phyloP scores from a whole-genome alignment of 2,888 invertebrate genomes.

The Thecocarcelia acutangulata region DNA sequence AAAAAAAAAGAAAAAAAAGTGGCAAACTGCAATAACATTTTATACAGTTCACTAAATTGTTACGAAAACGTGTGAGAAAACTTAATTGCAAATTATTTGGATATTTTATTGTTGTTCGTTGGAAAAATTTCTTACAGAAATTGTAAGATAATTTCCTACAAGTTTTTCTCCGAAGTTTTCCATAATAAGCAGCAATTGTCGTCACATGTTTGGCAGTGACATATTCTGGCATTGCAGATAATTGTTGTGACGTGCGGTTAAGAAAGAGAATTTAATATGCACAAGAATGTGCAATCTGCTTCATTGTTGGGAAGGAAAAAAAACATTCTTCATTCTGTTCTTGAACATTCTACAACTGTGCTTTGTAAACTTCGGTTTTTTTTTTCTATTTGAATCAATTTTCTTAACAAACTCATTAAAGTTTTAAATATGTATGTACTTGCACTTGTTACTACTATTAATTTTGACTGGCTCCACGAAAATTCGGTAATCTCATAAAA shows the following conservation, averaged over 20 bases:
- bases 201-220: slow-evolving; percentile 25
- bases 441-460: no score
- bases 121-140: slow-evolving; percentile 11
- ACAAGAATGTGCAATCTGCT: neutral
- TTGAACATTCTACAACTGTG: no score
- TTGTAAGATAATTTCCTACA: neutral
- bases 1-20: slow-evolving; percentile 49
- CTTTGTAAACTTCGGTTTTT: no score
- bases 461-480: no score
- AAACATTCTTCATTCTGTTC: neutral
- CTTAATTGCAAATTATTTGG: slow-evolving; percentile 44
- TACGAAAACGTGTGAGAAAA: slow-evolving; percentile 54
- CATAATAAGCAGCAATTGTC: slow-evolving; percentile 27
- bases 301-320: neutral
- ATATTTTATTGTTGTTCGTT: slow-evolving; percentile 8
- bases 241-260: slow-evolving; percentile 35
- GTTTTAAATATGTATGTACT: no score
- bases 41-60: slow-evolving; percentile 38
- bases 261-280: slow-evolving; percentile 2
- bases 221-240: slow-evolving; percentile 35
- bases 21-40: slow-evolving; percentile 32
- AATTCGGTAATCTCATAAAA: no score
- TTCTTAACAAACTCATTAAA: no score
- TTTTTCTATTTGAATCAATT: no score
- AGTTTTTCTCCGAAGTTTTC: neutral